These are phyloP conservation scores for Galeruca laticollis DNA, from an alignment of 2,888 invertebrate species.

Conservation along the genomic window DNA sequence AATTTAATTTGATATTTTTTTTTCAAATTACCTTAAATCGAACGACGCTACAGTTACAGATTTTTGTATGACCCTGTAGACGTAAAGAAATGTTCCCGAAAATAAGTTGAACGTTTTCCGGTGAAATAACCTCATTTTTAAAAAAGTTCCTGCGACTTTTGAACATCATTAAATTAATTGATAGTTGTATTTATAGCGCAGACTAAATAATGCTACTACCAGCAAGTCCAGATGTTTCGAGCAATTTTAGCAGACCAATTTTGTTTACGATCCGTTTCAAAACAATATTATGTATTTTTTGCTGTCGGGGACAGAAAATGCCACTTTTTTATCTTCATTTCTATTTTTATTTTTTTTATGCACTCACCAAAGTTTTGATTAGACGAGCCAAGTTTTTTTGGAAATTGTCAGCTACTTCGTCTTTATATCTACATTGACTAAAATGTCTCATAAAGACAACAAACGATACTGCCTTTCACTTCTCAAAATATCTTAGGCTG, in stretches of 20 bases:
- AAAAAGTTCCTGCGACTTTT: conserved; percentile 60
- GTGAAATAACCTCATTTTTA: conserved; percentile 61
- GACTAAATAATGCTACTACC: conserved; percentile 62
- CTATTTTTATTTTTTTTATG: conserved; percentile 5
- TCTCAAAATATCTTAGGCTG: too few relatives aligned
- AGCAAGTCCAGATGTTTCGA: conserved; percentile 58
- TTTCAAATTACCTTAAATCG: too few relatives aligned
- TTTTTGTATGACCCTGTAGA: neutral
- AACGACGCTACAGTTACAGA: too few relatives aligned
- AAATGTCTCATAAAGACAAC: too few relatives aligned
- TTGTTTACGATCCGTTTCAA: conserved; percentile 52
- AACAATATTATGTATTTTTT: conserved; percentile 41
- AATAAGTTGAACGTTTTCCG: conserved; percentile 57
- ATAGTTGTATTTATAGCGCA: conserved; percentile 64
- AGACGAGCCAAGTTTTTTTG: neutral
- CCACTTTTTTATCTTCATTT: conserved; percentile 23
- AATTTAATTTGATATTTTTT: too few relatives aligned
- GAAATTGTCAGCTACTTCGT: too few relatives aligned
- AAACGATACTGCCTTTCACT: too few relatives aligned
- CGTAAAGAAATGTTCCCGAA: conserved; percentile 30
- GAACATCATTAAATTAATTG: conserved; percentile 64
- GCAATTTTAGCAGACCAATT: conserved; percentile 56
- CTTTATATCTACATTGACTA: too few relatives aligned
- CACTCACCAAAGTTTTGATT: neutral
- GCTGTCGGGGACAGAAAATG: conserved; percentile 13